Evolutionary conservation across 2,797 vertebrate species (phyloP), one percentile per base, ranked within the genome.

Genomic region (Lepidocolaptes lacrymiger): DNA sequence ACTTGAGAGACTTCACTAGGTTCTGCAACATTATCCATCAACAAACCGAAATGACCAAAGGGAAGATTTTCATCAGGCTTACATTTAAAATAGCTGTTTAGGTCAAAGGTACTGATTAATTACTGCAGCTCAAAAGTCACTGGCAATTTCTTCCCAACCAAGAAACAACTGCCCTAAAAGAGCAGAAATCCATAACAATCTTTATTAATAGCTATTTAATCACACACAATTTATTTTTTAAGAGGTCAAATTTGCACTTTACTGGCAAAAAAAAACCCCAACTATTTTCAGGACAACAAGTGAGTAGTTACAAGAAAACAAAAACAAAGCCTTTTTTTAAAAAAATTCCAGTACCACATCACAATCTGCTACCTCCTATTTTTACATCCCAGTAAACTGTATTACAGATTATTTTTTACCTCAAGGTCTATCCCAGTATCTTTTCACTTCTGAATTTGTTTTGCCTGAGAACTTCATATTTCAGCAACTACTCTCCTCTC

Each of bases 131-230:
- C 27, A 9, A 34, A 92, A 58, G 27, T 44, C 62, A 66, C 30
- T 2, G 1, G 44, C 51, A 51, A 19, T 48, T n/a, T 69, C 69
- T 55, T 85, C 20, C 27, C 0, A 0, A 81, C 7, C 34, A 69
- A 63, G 51, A 93, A 94, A 44, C 17, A 73, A 51, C 66, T 54
- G 4, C 20, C 10, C 26, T 62, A 34, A 23, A 58, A 63, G 20
- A 48, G 30, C 34, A 71, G 27, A 17, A 69, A 83, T 61, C 27
- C 27, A 34, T 6, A 46, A 36, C 21, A 22, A 51, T 32, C 11
- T 63, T 72, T 49, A 63, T 43, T 63, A 85, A 6, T 58, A 82
- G 20, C 68, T 85, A 87, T 37, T 85, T 71, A 58, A 89, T 55
- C 28, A 74, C 22, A 89, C 6, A 22, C 2, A 11, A 27, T 37